A percentile compares a stretch with the other conserved stretches of the same genome.
Evolutionary conservation across 2,888 invertebrate genomes (phyloP).

Genomic region (Synanthedon vespiformis): DNA sequence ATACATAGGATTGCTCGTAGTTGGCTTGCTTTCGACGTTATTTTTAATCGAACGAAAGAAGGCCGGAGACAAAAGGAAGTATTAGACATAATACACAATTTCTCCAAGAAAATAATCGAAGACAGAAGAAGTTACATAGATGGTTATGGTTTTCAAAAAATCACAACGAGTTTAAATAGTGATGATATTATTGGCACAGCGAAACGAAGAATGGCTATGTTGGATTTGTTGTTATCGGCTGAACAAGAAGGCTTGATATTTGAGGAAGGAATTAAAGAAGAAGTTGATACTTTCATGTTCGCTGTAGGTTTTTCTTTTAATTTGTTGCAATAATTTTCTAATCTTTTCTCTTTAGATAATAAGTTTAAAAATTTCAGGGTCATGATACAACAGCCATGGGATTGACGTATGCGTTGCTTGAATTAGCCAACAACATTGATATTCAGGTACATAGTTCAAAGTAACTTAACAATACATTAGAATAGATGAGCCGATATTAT

Average conservation of each 20-base stretch:
- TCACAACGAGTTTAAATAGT: slow-evolving; percentile 7
- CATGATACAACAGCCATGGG: slow-evolving; percentile 36
- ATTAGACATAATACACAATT: slow-evolving; percentile 27
- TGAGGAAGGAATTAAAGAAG: slow-evolving; percentile 58
- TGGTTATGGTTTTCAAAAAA: slow-evolving; percentile 2
- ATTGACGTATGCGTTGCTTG: slow-evolving; percentile 19
- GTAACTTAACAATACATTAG: neutral
- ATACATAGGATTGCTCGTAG: slow-evolving; percentile 57
- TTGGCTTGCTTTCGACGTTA: slow-evolving; percentile 40
- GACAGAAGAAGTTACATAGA: slow-evolving; percentile 18
- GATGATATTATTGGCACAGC: slow-evolving; percentile 21
- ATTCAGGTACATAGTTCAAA: slow-evolving; percentile 12
- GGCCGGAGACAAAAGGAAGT: slow-evolving; percentile 45
- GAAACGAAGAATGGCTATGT: slow-evolving; percentile 56
- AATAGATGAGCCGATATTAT: neutral
- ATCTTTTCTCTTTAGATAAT: neutral
- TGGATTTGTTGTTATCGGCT: slow-evolving; percentile 50
- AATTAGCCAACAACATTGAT: slow-evolving; percentile 28
- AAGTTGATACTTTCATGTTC: slow-evolving; percentile 68
- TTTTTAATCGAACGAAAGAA: slow-evolving; percentile 55
- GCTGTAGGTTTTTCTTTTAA: slow-evolving; percentile 24
- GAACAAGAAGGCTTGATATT: slow-evolving; percentile 41
- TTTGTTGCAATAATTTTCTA: neutral
- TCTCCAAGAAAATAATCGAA: slow-evolving; percentile 30
- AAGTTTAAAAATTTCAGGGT: slow-evolving; percentile 13